Evolutionary conservation across 2,888 invertebrate species (phyloP), one percentile per base, ranked within the genome.

Genomic region (Nycteola revayana): DNA sequence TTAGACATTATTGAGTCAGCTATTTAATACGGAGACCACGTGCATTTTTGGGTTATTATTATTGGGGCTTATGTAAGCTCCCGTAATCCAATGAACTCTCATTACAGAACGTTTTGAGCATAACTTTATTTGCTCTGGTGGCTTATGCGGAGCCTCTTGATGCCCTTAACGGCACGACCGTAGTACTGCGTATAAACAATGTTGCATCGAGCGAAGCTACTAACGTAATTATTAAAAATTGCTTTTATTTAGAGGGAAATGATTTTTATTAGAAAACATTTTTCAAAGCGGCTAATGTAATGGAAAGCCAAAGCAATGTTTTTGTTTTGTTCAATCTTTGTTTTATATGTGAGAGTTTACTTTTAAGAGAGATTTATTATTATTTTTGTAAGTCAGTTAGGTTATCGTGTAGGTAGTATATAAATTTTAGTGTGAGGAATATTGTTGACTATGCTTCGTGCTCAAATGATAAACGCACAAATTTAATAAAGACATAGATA

Each of bases 201-300:
- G 66, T 49, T 64, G 53, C 51, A 53, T 60, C 75, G 66, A 66
- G 67, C 72, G 72, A 21, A 21, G 59, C 43, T 65, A 48, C 45
- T 71, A 86, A 85, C 62, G 62, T 86, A 83, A 87, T 87, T 87
- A 87, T 85, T 84, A 87, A 85, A 87, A 84, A 85, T 86, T 86
- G 85, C 83, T 75, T 79, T 68, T 68, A 75, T 80, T 75, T 74
- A 66, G 63, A 66, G 52, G 65, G 52, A 75, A 71, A 71, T 71
- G 62, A 66, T 68, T 72, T 75, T 74, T 73, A 57, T 57, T 52
- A 47, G 44, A 38, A 47, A 32, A 54, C 44, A 58, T 57, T 51
- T 52, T 52, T 60, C 54, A 60, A 63, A 57, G 44, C 51, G 45
- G 28, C 42, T 54, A 54, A 54, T 58, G 57, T 58, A 35, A 41